These are phyloP conservation scores for Synergus laeviventris DNA, from an alignment of 2,888 invertebrate species.

Conservation along the genomic window DNA sequence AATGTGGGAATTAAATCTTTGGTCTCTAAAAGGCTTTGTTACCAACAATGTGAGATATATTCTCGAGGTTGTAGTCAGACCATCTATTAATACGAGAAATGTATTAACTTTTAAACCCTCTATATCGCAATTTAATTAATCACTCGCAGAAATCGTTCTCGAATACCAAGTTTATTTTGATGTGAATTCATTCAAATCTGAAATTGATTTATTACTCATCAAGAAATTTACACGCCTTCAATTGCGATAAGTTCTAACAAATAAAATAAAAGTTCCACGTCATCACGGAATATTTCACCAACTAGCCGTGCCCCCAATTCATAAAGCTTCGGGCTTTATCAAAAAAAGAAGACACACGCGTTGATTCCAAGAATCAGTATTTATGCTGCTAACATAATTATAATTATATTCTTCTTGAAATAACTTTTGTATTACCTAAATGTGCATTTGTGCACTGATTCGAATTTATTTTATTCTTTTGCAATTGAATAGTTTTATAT, in stretches of 20 bases:
- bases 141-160: neutral
- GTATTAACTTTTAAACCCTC: neutral
- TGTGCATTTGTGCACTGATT: neutral
- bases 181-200: neutral
- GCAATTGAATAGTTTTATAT: neutral
- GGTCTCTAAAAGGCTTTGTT: neutral
- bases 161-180: neutral
- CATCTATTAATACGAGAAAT: slow-evolving; percentile 25
- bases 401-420: neutral
- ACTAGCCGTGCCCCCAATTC: slow-evolving; percentile 14
- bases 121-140: slow-evolving; percentile 11
- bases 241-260: slow-evolving; percentile 4
- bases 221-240: slow-evolving; percentile 28
- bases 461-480: neutral
- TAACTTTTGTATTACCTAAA: neutral
- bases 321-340: neutral
- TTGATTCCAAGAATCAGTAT: neutral
- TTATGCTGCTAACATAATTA: neutral
- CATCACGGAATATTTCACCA: slow-evolving; percentile 26
- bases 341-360: neutral
- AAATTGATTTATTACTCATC: slow-evolving; percentile 1
- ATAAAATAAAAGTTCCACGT: neutral
- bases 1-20: slow-evolving; percentile 23
- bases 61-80: slow-evolving; percentile 25
- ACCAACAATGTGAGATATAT: slow-evolving; percentile 20